Evolutionary conservation across 2,113 vertebrate genomes (phyloP).

Genomic region (Phylloscopus trochiloides): DNA sequence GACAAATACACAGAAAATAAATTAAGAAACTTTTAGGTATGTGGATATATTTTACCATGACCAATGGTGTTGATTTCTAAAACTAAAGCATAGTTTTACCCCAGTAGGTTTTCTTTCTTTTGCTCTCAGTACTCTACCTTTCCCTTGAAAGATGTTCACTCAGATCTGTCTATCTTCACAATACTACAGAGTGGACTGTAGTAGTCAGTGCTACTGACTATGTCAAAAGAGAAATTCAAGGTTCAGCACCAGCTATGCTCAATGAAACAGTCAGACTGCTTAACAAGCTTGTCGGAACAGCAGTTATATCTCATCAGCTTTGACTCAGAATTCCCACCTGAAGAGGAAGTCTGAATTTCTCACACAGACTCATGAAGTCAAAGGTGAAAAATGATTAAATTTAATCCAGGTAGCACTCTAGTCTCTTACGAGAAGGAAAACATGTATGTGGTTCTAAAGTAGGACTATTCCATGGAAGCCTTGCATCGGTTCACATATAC

Average conservation of each 20-base stretch:
- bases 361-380: background rate
- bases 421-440: background rate
- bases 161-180: slow-evolving; percentile 18
- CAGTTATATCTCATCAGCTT: background rate
- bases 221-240: background rate
- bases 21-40: background rate
- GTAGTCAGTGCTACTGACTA: background rate
- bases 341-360: background rate
- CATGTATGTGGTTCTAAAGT: fast-evolving
- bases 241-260: background rate
- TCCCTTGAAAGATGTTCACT: background rate
- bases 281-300: background rate
- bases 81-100: background rate
- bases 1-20: slow-evolving; percentile 21
- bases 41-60: background rate
- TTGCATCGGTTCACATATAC: background rate
- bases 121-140: background rate
- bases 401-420: background rate
- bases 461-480: background rate
- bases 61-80: slow-evolving; percentile 43
- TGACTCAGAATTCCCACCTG: background rate
- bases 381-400: background rate
- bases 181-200: background rate
- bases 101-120: slow-evolving; percentile 19
- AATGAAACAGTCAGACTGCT: background rate